Percentiles rank a stretch among this genome's conserved stretches.
phyloP scores from a whole-genome alignment of 2,113 vertebrate species.

The Gymnorhina tibicen region DNA sequence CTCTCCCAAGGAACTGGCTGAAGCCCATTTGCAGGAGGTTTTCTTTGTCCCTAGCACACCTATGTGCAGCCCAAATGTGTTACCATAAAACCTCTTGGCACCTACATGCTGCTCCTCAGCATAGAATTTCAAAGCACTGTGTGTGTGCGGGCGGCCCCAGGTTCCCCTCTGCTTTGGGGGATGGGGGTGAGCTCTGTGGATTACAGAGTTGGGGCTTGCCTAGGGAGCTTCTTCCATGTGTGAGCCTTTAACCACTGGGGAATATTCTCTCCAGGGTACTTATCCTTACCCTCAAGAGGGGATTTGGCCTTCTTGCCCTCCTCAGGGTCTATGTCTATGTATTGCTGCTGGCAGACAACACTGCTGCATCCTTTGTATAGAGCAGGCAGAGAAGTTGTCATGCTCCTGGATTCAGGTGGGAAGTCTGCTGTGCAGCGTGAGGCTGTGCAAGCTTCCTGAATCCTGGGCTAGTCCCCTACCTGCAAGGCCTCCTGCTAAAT shows the following conservation, averaged over 20 bases:
- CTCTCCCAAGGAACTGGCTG: background rate
- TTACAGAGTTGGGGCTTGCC: background rate
- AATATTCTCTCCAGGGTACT: background rate
- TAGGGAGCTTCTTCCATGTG: fast-evolving
- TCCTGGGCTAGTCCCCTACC: background rate
- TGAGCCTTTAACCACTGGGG: background rate
- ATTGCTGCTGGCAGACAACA: background rate
- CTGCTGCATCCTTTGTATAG: background rate
- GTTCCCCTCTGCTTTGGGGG: background rate
- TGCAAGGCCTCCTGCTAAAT: background rate
- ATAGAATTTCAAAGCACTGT: conserved; percentile 32
- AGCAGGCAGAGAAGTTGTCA: background rate
- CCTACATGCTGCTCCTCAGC: background rate
- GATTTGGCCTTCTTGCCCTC: background rate
- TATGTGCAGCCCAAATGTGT: conserved; percentile 54
- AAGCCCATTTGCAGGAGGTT: background rate
- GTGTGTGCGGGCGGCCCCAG: fast-evolving
- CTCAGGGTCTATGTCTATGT: background rate
- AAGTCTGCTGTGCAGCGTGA: background rate
- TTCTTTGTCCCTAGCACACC: background rate
- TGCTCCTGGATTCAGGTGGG: background rate
- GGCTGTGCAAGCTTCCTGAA: background rate
- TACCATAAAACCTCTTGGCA: conserved; percentile 55
- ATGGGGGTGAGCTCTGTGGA: background rate
- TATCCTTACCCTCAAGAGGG: background rate